phyloP scores from a whole-genome alignment of 2,888 invertebrate genomes.

The Scrobipalpa costella region DNA sequence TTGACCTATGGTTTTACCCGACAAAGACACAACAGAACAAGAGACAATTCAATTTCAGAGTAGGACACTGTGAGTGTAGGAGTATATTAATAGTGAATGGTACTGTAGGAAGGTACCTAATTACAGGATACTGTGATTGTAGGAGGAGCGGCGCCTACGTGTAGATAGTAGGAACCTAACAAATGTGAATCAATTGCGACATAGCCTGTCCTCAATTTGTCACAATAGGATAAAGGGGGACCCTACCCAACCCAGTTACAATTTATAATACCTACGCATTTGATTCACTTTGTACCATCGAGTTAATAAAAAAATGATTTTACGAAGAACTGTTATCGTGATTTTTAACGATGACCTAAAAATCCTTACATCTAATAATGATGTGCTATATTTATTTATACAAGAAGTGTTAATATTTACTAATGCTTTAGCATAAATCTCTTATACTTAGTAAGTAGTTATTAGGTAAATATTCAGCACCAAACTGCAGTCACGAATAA shows the following conservation, averaged over 20 bases:
- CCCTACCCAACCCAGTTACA: neutral
- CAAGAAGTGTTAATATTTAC: too few species aligned
- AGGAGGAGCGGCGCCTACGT: neutral
- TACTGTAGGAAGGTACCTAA: neutral
- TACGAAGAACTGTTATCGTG: neutral
- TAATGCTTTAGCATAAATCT: too few species aligned
- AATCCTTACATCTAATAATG: too few species aligned
- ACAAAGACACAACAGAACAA: neutral
- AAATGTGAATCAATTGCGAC: constrained; percentile 1
- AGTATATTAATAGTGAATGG: neutral
- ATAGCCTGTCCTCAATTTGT: constrained; percentile 10
- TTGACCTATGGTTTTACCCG: too few species aligned
- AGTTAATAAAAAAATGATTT: too few species aligned
- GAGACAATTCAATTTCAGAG: neutral
- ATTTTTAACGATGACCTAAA: too few species aligned
- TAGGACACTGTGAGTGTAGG: neutral
- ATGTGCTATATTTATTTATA: too few species aligned
- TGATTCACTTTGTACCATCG: neutral
- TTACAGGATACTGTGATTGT: too few species aligned
- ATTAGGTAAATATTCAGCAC: too few species aligned
- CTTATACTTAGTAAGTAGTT: too few species aligned
- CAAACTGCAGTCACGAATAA: too few species aligned
- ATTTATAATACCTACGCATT: neutral
- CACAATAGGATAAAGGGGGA: constrained; percentile 1
- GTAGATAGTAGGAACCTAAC: neutral